These are phyloP conservation scores for Microcebus murinus DNA, from an alignment of 2,113 vertebrate genomes.

Conservation along the genomic window DNA sequence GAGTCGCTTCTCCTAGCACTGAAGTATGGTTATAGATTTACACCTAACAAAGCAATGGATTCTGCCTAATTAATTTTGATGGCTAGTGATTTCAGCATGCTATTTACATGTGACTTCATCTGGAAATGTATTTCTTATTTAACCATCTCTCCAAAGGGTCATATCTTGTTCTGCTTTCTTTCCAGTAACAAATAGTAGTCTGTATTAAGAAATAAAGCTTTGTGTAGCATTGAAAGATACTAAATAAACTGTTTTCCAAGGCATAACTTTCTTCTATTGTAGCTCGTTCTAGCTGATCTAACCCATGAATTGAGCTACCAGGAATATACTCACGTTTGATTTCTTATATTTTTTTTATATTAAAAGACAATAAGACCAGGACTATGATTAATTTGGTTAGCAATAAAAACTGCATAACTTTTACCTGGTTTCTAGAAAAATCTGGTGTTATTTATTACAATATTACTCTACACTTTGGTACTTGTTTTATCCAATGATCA, in stretches of 20 bases:
- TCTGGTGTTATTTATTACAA: not conserved
- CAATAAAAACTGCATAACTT: not conserved
- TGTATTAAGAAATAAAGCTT: slow-evolving; percentile 75
- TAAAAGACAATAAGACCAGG: not conserved
- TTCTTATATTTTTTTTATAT: not conserved
- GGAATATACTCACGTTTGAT: slow-evolving; percentile 11
- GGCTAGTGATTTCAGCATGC: slow-evolving; percentile 68
- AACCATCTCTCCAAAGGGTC: slow-evolving; percentile 71
- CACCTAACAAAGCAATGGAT: slow-evolving; percentile 62
- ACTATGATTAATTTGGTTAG: not conserved
- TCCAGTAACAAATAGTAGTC: slow-evolving; percentile 55
- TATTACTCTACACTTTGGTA: not conserved
- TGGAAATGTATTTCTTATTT: slow-evolving; percentile 79
- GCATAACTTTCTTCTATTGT: slow-evolving; percentile 70
- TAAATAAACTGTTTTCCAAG: slow-evolving; percentile 80
- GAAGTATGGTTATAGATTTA: slow-evolving; percentile 62
- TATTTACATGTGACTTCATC: slow-evolving; percentile 73
- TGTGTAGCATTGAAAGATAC: slow-evolving; percentile 70
- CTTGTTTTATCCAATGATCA: not conserved
- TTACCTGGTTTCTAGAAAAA: not conserved
- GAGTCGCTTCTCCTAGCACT: not conserved
- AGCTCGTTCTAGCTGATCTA: slow-evolving; percentile 70
- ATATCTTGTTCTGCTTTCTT: slow-evolving; percentile 66
- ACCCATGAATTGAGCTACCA: slow-evolving; percentile 67
- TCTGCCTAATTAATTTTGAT: slow-evolving; percentile 79